Percentiles rank a stretch among this genome's conserved stretches.
Evolutionary conservation across 2,113 vertebrate species (phyloP).

Genomic region (Excalfactoria chinensis): DNA sequence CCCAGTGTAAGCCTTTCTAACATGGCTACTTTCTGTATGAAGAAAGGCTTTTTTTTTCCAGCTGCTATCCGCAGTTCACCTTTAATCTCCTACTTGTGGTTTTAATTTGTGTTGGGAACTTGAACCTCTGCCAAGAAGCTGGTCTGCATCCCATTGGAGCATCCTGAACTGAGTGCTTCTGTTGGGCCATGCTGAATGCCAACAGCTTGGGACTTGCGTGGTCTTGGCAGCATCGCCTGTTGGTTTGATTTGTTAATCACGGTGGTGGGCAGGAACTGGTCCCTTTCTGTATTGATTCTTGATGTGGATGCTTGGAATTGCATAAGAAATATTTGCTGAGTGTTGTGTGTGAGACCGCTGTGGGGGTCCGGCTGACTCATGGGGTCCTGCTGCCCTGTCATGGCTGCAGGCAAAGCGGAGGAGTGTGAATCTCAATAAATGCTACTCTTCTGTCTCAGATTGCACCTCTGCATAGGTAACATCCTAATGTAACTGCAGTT

Average conservation of each 20-base stretch:
- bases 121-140: not conserved
- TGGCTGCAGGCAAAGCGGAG: rapidly evolving
- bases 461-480: not conserved
- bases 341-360: not conserved
- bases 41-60: not conserved
- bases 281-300: not conserved
- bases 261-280: not conserved
- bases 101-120: constrained; percentile 3
- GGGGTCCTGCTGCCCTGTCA: not conserved
- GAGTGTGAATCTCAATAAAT: not conserved
- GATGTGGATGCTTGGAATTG: not conserved
- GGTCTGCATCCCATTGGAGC: not conserved
- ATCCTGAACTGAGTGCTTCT: not conserved
- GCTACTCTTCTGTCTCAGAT: not conserved
- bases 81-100: not conserved
- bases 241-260: not conserved
- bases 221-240: not conserved
- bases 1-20: not conserved
- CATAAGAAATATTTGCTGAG: not conserved
- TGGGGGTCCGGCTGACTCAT: not conserved
- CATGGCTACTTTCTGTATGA: not conserved
- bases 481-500: not conserved
- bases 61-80: not conserved
- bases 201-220: not conserved
- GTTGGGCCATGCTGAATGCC: not conserved